A percentile compares a stretch with the other conserved stretches of the same genome.
Conservation (phyloP, 2,888 invertebrate species). For the Andrena trimmerana region DNA sequence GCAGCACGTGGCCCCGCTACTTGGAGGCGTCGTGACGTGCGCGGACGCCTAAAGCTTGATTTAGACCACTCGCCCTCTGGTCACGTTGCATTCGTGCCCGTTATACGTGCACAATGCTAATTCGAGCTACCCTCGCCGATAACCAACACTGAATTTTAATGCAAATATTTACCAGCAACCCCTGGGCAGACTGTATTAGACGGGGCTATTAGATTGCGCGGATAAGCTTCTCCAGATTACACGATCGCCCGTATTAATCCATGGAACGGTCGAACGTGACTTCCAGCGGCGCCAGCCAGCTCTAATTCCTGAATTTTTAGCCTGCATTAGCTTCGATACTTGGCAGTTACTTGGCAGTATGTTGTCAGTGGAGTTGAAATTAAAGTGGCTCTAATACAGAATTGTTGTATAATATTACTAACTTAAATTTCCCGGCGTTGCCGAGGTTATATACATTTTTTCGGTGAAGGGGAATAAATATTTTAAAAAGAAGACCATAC, state of each 20-base stretch:
- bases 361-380: neutral
- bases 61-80: constrained; percentile 20
- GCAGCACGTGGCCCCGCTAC: constrained; percentile 21
- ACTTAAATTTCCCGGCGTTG: too few species aligned
- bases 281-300: neutral
- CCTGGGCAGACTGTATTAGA: constrained; percentile 19
- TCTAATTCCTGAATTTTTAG: neutral
- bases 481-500: too few species aligned
- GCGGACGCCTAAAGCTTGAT: constrained; percentile 48
- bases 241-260: constrained; percentile 1
- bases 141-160: constrained; percentile 53
- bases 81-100: constrained; percentile 39
- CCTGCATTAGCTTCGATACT: neutral
- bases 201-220: constrained; percentile 24
- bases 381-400: neutral
- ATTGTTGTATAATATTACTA: neutral
- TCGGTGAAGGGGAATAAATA: too few species aligned
- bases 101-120: constrained; percentile 45
- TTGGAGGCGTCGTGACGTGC: constrained; percentile 44
- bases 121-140: constrained; percentile 14
- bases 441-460: too few species aligned
- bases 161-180: constrained; percentile 43
- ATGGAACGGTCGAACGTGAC: neutral
- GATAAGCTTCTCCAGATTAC: constrained; percentile 4
- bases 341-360: neutral